Evolutionary conservation across 2,113 vertebrate genomes (phyloP).

Genomic region (Microcebus lehilahytsara): DNA sequence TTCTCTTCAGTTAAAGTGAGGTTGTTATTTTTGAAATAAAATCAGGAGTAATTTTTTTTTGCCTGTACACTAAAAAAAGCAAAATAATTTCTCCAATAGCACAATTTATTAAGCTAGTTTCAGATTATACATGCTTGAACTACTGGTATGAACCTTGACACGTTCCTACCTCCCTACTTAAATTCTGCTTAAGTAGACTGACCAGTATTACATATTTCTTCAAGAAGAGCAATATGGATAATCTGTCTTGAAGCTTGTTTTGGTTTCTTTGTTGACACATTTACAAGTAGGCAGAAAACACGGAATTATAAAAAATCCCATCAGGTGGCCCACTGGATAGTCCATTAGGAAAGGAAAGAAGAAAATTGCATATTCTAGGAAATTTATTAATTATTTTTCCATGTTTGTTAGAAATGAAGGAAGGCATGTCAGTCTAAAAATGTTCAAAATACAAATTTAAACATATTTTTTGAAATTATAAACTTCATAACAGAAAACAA

Average conservation of each 20-base stretch:
- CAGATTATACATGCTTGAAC: constrained; percentile 77
- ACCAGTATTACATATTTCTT: constrained; percentile 64
- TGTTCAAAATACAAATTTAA: not conserved
- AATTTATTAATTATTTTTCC: not conserved
- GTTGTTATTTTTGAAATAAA: not conserved
- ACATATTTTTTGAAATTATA: not conserved
- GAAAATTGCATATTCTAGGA: not conserved
- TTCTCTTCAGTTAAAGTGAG: not conserved
- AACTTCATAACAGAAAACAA: not conserved
- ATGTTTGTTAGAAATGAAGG: not conserved
- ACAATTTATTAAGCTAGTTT: constrained; percentile 83
- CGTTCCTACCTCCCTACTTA: constrained; percentile 81
- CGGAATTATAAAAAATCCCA: not conserved
- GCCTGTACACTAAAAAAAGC: not conserved
- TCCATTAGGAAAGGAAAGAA: not conserved
- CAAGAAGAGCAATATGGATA: constrained; percentile 42
- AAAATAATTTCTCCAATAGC: not conserved
- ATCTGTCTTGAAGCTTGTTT: not conserved
- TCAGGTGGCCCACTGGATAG: not conserved
- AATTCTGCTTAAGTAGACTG: constrained; percentile 83
- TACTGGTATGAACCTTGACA: constrained; percentile 81
- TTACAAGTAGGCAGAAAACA: not conserved
- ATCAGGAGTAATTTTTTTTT: not conserved
- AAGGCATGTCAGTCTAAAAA: not conserved
- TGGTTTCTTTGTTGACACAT: not conserved